Base-by-base conservation (phyloP, 2,113 vertebrate species). In the Aldabrachelys gigantea region DNA sequence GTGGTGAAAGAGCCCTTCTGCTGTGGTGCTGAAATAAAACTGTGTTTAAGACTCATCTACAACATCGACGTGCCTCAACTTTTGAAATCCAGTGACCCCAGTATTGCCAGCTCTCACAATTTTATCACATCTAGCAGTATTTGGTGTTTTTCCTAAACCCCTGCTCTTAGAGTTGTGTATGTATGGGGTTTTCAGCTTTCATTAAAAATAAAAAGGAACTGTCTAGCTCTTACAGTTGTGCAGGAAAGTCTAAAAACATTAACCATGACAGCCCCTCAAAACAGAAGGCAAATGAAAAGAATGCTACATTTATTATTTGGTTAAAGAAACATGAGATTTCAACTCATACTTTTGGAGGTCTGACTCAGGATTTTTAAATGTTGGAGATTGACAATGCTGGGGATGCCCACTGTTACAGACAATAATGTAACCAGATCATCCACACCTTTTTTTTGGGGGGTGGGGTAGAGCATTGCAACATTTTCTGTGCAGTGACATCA, bases 21-120 rank as follows among this genome's bases (percentile, higher is more conserved):
- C 38, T 75, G 22, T 25, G 72, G 9, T 41, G 38, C 72, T 75
- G 19, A 41, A 41, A 75, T 41, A 75, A 75, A 10, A 22, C 3
- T n/a, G 31, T n/a, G 8, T 84, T 14, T 11, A 38, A 5, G 14
- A 62, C 81, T 6, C 35, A 83, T 59, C 16, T 76, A 75, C 8
- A 84, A 76, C 27, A 62, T 9, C 49, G 92, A 65, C 19, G 6
- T 78, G 84, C 25, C 24, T 31, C 44, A 53, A 92, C 0, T 44
- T 16, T 84, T 11, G 88, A 80, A 82, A 41, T 88, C 38, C n/a
- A 27, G 2, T 56, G 38, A 38, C 27, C 19, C 13, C 11, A 88
- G 24, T 6, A 90, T 21, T 0, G 0, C 21, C 80, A 86, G 7
- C 41, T 82, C 50, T n/a, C 16, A 69, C 35, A 69, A 69, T 69